Conservation (phyloP, 2,888 invertebrate genomes). For the Frankliniella fusca region DNA sequence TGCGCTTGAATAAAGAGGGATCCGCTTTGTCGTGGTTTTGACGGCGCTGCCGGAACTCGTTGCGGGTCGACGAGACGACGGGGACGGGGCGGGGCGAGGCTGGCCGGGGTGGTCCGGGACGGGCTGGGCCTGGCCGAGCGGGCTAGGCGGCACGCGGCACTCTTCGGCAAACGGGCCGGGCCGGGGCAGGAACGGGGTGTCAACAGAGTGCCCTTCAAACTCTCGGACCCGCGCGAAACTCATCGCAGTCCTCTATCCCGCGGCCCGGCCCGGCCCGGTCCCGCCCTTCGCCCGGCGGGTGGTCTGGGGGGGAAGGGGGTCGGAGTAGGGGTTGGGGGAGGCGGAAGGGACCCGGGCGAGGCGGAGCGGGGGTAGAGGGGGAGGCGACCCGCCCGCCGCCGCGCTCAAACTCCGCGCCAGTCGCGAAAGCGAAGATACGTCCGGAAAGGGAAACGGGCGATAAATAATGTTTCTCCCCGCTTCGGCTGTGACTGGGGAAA, state of each 20-base stretch:
- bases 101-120: neutral
- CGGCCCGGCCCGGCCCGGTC: neutral
- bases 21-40: no score
- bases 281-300: neutral
- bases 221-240: neutral
- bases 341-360: neutral
- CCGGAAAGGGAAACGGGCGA: slow-evolving; percentile 18
- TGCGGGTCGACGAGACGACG: neutral
- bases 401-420: neutral
- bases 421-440: slow-evolving; percentile 12
- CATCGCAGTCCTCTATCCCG: neutral
- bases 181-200: no score
- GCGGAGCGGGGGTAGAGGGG: neutral
- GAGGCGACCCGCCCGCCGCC: neutral
- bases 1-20: no score
- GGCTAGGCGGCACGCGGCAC: neutral
- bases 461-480: slow-evolving; percentile 20
- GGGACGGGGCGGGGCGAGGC: neutral
- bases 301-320: no score
- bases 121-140: neutral
- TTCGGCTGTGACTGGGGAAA: neutral
- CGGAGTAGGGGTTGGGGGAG: no score
- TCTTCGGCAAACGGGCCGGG: neutral
- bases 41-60: neutral
- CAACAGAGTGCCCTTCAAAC: slow-evolving; percentile 6